Conservation (phyloP, 2,797 vertebrate genomes). For the Rhinophrynus dorsalis region DNA sequence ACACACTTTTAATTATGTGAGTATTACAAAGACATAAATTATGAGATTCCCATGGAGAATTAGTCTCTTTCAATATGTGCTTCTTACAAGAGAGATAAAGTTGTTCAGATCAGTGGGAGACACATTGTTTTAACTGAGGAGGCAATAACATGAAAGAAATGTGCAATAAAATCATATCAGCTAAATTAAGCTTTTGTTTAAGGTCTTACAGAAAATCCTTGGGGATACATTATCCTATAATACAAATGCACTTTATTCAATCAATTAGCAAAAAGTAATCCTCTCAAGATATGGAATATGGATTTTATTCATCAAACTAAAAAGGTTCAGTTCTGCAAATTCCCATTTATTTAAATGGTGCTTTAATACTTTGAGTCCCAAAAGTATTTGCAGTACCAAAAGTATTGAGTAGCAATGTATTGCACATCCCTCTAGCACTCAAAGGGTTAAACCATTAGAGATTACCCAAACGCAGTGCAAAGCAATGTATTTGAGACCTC, state of each 20-base stretch:
- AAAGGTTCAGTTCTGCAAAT: no score
- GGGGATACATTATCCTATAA: constrained; percentile 6
- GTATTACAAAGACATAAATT: constrained; percentile 25
- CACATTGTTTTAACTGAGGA: constrained; percentile 24
- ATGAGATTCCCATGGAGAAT: constrained; percentile 7
- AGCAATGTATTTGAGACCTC: no score
- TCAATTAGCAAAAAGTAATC: constrained; percentile 10
- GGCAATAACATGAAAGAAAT: constrained; percentile 28
- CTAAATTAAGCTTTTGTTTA: constrained; percentile 26
- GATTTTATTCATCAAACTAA: no score
- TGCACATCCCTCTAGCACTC: no score
- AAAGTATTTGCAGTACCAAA: no score
- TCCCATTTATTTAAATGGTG: no score
- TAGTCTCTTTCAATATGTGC: background rate
- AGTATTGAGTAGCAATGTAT: no score
- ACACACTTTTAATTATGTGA: constrained; percentile 28
- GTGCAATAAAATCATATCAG: constrained; percentile 21
- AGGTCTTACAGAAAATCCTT: constrained; percentile 17
- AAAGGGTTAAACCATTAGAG: no score
- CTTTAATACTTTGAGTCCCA: no score
- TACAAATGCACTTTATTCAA: constrained; percentile 9
- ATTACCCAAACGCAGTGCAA: no score
- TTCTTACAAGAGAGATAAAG: constrained; percentile 14
- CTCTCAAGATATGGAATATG: constrained; percentile 22
- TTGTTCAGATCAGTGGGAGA: constrained; percentile 17